A percentile compares a stretch with the other conserved stretches of the same genome.
Conservation (phyloP, 1,140 invertebrate species). For the Atta texana region DNA sequence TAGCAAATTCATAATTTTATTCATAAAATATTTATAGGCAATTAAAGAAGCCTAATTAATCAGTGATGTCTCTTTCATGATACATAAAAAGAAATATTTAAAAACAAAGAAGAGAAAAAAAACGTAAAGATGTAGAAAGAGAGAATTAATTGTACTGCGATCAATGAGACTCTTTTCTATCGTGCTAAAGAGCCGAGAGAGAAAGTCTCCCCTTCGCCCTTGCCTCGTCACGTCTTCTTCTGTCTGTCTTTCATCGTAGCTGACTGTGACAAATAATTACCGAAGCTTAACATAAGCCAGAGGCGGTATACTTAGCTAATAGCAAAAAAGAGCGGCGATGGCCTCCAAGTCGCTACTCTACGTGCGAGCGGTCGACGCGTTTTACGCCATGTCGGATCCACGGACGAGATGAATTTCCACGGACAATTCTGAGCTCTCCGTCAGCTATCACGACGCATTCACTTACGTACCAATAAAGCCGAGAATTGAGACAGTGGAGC, state of each 20-base stretch:
- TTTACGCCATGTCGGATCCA: conserved; percentile 23
- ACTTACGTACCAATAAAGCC: neutral
- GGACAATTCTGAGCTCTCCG: conserved; percentile 8
- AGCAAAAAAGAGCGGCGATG: conserved; percentile 78
- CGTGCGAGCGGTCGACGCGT: conserved; percentile 41
- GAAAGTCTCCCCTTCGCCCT: conserved; percentile 24
- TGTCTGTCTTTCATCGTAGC: conserved; percentile 69
- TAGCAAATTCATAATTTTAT: conserved; percentile 11
- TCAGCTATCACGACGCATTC: conserved; percentile 7
- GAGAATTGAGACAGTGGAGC: neutral
- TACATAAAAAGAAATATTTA: neutral
- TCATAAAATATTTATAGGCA: neutral
- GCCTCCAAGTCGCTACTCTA: conserved; percentile 44
- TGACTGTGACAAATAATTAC: conserved; percentile 84
- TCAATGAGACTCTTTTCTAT: conserved; percentile 41
- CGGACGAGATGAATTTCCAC: conserved; percentile 32
- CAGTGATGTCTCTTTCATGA: neutral
- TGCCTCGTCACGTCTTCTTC: conserved; percentile 51
- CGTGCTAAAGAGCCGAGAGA: conserved; percentile 12
- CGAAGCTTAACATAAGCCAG: conserved; percentile 84
- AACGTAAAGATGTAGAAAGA: neutral
- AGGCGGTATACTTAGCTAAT: conserved; percentile 84
- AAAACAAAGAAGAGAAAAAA: conserved; percentile 6
- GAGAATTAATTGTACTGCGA: conserved; percentile 42
- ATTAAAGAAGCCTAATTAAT: neutral